phyloP scores from a whole-genome alignment of 1,140 invertebrate species.

The Cydia amplana region DNA sequence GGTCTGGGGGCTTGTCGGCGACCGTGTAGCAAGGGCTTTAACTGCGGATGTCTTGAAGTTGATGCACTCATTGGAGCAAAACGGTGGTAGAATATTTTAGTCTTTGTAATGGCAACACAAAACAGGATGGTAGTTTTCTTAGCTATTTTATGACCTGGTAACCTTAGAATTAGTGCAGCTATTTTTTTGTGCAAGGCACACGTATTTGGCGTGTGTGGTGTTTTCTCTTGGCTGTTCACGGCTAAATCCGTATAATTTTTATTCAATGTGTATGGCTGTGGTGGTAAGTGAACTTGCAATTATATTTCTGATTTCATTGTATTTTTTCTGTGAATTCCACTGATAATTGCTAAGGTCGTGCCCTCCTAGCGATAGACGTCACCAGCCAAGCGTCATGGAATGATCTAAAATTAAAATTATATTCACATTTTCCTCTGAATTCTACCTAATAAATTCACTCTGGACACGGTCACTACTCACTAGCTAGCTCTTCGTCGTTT shows the following conservation, averaged over 20 bases:
- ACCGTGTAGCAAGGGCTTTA: too few relatives aligned
- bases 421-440: conserved; percentile 25
- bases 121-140: neutral
- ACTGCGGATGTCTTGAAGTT: too few relatives aligned
- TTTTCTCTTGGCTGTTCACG: conserved; percentile 73
- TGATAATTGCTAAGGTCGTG: conserved; percentile 54
- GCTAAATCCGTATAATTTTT: conserved; percentile 78
- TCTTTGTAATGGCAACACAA: neutral
- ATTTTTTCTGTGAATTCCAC: neutral
- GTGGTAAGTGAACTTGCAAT: conserved; percentile 64
- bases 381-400: conserved; percentile 55
- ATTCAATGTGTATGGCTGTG: conserved; percentile 81
- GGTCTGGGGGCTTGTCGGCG: too few relatives aligned
- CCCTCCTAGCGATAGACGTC: conserved; percentile 56
- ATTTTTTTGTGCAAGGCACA: conserved; percentile 71
- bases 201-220: conserved; percentile 72
- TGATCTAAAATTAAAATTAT: conserved; percentile 52
- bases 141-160: conserved; percentile 39
- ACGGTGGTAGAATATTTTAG: neutral
- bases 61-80: neutral
- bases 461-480: neutral
- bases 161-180: conserved; percentile 52
- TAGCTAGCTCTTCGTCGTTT: neutral
- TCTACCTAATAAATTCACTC: neutral
- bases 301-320: conserved; percentile 22